These are phyloP conservation scores for Penaeus japonicus DNA, from an alignment of 1,140 invertebrate genomes.

Conservation along the genomic window DNA sequence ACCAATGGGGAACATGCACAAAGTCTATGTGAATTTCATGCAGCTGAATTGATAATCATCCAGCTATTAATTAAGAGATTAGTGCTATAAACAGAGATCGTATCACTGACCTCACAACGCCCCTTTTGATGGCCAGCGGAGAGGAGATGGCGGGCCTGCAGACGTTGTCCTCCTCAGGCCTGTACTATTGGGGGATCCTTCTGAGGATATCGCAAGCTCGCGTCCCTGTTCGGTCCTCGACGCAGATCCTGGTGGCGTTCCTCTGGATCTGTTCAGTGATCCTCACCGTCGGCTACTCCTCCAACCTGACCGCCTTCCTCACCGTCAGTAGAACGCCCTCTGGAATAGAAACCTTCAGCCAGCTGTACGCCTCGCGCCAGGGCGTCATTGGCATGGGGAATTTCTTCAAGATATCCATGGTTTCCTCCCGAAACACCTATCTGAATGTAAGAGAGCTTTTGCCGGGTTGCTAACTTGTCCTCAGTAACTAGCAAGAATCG, in stretches of 20 bases:
- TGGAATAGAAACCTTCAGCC: neutral
- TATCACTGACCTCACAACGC: too few species aligned
- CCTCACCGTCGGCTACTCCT: conserved; percentile 1
- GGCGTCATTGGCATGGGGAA: neutral
- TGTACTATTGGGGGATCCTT: neutral
- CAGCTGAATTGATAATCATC: too few species aligned
- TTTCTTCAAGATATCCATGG: neutral
- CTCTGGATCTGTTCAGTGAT: conserved; percentile 6
- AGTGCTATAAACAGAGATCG: too few species aligned
- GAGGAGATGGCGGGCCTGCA: too few species aligned
- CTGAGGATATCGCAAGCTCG: neutral
- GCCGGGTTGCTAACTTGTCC: too few species aligned
- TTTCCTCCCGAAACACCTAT: neutral
- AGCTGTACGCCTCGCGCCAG: neutral
- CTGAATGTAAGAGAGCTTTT: too few species aligned
- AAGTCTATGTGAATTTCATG: too few species aligned
- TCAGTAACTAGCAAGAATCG: too few species aligned
- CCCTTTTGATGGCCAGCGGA: too few species aligned
- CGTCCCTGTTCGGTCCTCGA: neutral
- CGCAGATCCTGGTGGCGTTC: conserved; percentile 9
- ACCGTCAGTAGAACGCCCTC: conserved; percentile 14
- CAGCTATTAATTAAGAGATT: too few species aligned
- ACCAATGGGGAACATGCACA: too few species aligned
- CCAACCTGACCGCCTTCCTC: conserved; percentile 29
- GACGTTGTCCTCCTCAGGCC: too few species aligned